Evolutionary conservation across 2,797 vertebrate genomes (phyloP), one percentile per base, ranked within the genome.

Genomic region (Melanotaenia parkinsoni): DNA sequence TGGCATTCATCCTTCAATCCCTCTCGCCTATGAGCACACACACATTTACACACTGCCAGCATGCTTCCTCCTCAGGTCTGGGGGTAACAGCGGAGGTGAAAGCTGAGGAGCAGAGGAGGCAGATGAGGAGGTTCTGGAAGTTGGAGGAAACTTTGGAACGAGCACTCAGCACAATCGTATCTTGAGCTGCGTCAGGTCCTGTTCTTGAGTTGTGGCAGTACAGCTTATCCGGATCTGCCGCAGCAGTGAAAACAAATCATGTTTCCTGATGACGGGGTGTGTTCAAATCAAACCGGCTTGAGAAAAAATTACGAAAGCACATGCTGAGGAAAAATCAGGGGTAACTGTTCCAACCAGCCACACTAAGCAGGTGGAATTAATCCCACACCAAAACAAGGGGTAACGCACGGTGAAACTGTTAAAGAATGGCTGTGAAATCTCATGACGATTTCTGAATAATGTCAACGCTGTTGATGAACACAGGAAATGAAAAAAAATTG

Each of bases 51-150:
- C 33, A 11, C 65, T 38, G 62, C 51, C 58, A 51, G 47, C 28
- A 53, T 0, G 0, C 80, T 93, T 95, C 95, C 95, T 94, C 89
- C 94, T 93, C 94, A 94, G 89, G 91, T 90, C 92, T 92, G 88
- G 79, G 82, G 95, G 92, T 81, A 95, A 95, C 90, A 88, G 88
- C 69, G 32, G 71, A 72, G 72, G 69, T 74, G 61, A 54, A 53
- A 59, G 71, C 47, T 32, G 62, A 60, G 30, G 45, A 61, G 47
- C 14, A 35, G 40, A 64, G 47, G 28, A 60, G 35, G 47, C 14
- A 35, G 40, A 64, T 43, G 28, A 60, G 35, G 57, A 54, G 57
- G 24, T 38, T 57, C 9, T 30, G 3, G 26, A 53, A 51, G 50
- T 24, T 33, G 63, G 58, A 68, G 59, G 54, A 72, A 22, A 69